Evolutionary conservation across 2,888 invertebrate species (phyloP), one percentile per base, ranked within the genome.

Genomic region (Acronicta psi): DNA sequence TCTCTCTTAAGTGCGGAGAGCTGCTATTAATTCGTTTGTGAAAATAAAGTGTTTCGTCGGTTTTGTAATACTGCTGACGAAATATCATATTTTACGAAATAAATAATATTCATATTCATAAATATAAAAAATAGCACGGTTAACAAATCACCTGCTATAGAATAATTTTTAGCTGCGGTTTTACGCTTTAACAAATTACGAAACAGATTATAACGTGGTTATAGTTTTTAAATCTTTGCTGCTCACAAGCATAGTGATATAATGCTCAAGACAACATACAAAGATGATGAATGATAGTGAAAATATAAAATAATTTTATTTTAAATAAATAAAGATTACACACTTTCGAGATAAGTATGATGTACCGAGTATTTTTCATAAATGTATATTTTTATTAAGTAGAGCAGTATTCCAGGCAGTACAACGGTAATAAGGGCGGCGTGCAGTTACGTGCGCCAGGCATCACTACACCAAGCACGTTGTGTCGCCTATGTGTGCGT

Each of bases 401-500:
- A 84, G 90, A 90, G 90, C 84, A 86, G 69, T 69, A 37, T 82
- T 62, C 71, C 43, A 45, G 53, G 57, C 70, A 81, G 68, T 62
- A 62, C 63, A 78, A 65, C 69, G 74, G 83, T 84, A 80, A 82
- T 84, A 87, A 89, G 87, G 86, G 82, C 86, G 73, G 80, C 79
- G 82, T 84, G 82, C 78, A 80, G 83, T 77, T 83, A 82, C 77
- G 75, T 84, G 83, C 80, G 79, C 76, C 55, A 66, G 69, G 59
- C 73, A 73, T 75, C 69, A 72, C 78, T 68, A 79, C 59, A 46
- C 60, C 58, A 25, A 70, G 69, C 70, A 69, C 70, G 71, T 70
- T 75, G 61, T 64, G 71, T 69, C n/a, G 8, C 55, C 67, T 75
- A 66, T 72, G 79, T 82, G 79, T 64, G 78, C 62, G 75, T 69